Evolutionary conservation across 2,113 vertebrate genomes (phyloP).

Genomic region (Silurus asotus): DNA sequence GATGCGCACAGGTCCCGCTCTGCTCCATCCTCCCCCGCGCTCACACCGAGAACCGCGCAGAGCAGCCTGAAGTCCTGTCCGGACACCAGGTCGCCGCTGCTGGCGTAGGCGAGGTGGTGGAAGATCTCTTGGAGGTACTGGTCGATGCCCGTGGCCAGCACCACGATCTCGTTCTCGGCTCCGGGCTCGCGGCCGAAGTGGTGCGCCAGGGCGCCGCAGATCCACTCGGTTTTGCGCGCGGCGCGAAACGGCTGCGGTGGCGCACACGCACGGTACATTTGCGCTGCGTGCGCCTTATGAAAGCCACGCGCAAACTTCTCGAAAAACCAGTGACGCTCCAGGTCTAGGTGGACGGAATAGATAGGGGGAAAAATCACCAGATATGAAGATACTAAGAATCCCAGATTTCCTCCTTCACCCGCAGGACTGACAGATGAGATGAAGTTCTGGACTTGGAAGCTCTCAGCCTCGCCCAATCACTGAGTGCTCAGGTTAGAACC

Average conservation of each 20-base stretch:
- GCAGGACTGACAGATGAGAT: slow-evolving; percentile 37
- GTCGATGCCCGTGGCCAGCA: slow-evolving; percentile 75
- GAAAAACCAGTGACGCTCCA: neutral
- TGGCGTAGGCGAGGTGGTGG: slow-evolving; percentile 70
- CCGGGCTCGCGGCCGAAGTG: slow-evolving; percentile 65
- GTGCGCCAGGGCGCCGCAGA: slow-evolving; percentile 70
- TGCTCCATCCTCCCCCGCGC: neutral
- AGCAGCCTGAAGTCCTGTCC: slow-evolving; percentile 71
- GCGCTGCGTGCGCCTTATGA: neutral
- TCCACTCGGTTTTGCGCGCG: slow-evolving; percentile 74
- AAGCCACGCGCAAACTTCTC: neutral
- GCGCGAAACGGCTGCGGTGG: slow-evolving; percentile 42
- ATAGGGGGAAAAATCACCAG: neutral
- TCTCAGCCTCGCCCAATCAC: slow-evolving; percentile 23
- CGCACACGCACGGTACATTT: neutral
- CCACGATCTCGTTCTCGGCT: slow-evolving; percentile 74
- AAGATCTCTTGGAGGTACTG: slow-evolving; percentile 80
- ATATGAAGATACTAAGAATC: neutral
- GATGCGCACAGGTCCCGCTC: slow-evolving; percentile 39
- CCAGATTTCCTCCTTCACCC: slow-evolving; percentile 33
- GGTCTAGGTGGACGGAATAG: neutral
- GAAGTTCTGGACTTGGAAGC: neutral
- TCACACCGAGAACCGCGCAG: slow-evolving; percentile 68
- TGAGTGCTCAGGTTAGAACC: slow-evolving; percentile 24
- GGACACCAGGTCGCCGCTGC: slow-evolving; percentile 63